phyloP scores from a whole-genome alignment of 2,797 vertebrate species.

The Protosalanx chinensis region DNA sequence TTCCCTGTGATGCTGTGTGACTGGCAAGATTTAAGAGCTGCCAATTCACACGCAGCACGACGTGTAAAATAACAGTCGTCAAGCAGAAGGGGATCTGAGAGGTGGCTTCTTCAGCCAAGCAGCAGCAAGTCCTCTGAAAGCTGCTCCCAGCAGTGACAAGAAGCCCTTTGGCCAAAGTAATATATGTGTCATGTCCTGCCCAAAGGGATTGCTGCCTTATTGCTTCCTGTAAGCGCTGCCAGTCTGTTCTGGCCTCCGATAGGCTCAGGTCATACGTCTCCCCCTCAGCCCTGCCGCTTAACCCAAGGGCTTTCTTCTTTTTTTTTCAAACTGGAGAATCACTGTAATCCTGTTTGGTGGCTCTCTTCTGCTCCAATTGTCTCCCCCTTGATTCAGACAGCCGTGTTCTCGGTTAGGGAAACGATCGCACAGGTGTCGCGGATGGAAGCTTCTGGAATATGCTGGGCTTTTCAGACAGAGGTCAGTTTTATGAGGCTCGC shows the following conservation, averaged over 20 bases:
- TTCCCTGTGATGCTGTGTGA: background rate
- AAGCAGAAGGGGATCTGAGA: background rate
- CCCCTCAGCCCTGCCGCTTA: background rate
- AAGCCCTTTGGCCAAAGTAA: background rate
- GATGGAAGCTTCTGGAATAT: background rate
- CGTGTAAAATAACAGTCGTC: background rate
- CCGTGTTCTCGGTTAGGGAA: background rate
- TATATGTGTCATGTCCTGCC: background rate
- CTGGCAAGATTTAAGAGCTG: background rate
- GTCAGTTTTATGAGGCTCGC: background rate
- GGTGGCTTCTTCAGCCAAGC: background rate
- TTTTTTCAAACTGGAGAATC: background rate
- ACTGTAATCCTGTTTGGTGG: background rate
- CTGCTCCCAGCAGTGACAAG: background rate
- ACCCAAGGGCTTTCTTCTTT: background rate
- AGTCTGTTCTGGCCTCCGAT: background rate
- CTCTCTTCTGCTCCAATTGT: background rate
- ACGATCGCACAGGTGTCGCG: background rate
- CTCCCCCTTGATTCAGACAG: background rate
- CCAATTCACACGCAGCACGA: background rate
- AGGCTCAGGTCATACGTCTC: too few species aligned
- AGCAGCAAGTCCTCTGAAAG: background rate
- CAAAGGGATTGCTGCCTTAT: background rate
- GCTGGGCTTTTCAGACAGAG: background rate
- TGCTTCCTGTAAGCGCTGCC: background rate